Base-by-base conservation (phyloP, 2,797 vertebrate species). In the Dermochelys coriacea region DNA sequence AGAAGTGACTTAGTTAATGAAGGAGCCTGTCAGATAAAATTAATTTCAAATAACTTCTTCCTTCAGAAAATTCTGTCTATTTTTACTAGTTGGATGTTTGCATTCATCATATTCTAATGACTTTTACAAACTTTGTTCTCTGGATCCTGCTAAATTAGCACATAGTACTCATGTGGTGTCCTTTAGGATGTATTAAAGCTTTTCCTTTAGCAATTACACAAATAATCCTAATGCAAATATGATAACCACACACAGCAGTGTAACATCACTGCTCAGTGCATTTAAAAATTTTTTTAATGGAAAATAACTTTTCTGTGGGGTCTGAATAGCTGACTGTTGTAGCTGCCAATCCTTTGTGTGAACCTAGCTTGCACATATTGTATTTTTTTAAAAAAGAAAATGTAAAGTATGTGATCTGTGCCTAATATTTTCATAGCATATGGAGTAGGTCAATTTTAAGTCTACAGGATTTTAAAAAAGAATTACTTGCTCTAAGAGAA, bases 341-440 rank as follows among this genome's bases (percentile, higher is more conserved):
- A 94, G 93, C 85, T 93, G 92, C 90, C 94, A 78, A 21, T 94
- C 86, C 77, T 87, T 96, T 94, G 45, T 96, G 96, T 97, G 89
- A 95, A 95, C 88, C 79, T 85, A 41, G 91, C 96, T 98, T 98
- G 95, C 96, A 96, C 93, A 97, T 92, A 45, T 41, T 79, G 12
- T 97, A 88, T 94, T 97, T 96, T 96, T 95, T 84, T 93, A 85
- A 91, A 78, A 93, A 95, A 96, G 91, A 96, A 97, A 95, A 94
- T 19, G 10, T 97, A 91, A 95, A 84, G 94, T 93, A 96, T 97
- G 95, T 98, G 94, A 83, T 97, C 92, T 97, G 95, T 98, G 97
- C 97, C 96, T 98, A 45, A 97, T 96, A 94, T 98, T 98, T 97
- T 98, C 94, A 84, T 97, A 97, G 95, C 95, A 97, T 90, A 91